Base-by-base conservation (phyloP, 2,888 invertebrate species). In the Eurytoma californica region DNA sequence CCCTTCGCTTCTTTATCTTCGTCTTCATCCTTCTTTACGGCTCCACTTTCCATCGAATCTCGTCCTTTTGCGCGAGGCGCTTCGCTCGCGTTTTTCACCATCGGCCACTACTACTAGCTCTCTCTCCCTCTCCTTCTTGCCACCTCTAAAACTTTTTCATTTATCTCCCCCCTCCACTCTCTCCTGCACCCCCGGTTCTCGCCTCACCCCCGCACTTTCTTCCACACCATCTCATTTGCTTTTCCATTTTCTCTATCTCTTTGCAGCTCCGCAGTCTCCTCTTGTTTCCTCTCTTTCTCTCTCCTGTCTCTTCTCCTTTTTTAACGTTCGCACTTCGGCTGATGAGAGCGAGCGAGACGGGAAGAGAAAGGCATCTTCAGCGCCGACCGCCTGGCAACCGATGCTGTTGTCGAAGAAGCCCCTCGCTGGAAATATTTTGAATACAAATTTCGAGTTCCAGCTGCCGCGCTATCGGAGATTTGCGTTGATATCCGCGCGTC, bases 181-280 rank as follows among this genome's bases (percentile, higher is more conserved):
- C 51, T 67, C 65, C 18, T 18, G 24, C 20, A 7, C 18, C 24
- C 58, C 51, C 63, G 20, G 3, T 24, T 24, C 24, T 51, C 24
- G 13, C 12, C 53, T 63, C 58, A n/a, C 16, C 65, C 68, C 58
- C 65, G n/a, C 66, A 30, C 73, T 77, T 66, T 72, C 70, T 82
- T 78, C 72, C 74, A 68, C 68, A 30, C 80, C 72, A 80, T 82
- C 80, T 82, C 82, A 80, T 80, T 82, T 82, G 74, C 72, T 80
- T 82, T 78, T 80, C 72, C 80, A 78, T 80, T 82, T 82, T 80
- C 72, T 78, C 77, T 72, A 77, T 77, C 73, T 74, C 73, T 79
- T 81, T 81, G 72, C 55, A 63, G 57, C 70, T 20, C 60, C 61
- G 51, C 66, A 70, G 20, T 49, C 12, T 24, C 65, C 9, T 30